phyloP scores from a whole-genome alignment of 2,113 vertebrate genomes.

The Aptenodytes patagonicus region DNA sequence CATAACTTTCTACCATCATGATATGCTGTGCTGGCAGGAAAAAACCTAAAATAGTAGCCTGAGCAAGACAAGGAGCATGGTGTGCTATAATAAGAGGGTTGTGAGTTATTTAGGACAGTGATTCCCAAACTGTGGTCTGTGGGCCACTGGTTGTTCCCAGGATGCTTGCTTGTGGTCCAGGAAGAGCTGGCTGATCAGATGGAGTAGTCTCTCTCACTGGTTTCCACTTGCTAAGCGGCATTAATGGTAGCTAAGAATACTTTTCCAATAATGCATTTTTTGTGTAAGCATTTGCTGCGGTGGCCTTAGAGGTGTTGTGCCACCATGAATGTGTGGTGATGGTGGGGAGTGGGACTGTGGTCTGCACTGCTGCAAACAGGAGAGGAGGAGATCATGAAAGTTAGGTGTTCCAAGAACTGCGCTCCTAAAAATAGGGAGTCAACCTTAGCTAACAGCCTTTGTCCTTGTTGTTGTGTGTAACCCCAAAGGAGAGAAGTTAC shows the following conservation, averaged over 20 bases:
- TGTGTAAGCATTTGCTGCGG: not conserved
- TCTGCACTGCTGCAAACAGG: not conserved
- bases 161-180: not conserved
- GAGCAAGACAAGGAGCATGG: not conserved
- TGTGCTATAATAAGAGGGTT: not conserved
- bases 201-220: fast-evolving
- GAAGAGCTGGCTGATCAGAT: slow-evolving; percentile 5
- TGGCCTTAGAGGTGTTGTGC: not conserved
- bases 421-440: not conserved
- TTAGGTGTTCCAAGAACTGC: not conserved
- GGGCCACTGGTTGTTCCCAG: not conserved
- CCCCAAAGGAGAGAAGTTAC: not conserved
- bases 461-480: not conserved
- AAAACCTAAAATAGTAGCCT: not conserved
- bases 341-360: not conserved
- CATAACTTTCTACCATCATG: not conserved
- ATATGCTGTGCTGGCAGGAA: not conserved
- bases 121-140: not conserved
- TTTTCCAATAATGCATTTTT: not conserved
- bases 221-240: not conserved
- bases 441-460: not conserved
- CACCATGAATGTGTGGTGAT: not conserved
- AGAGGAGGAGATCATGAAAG: not conserved
- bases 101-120: not conserved
- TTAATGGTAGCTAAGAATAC: slow-evolving; percentile 4